phyloP scores from a whole-genome alignment of 2,888 invertebrate genomes.

The Spisula solida region DNA sequence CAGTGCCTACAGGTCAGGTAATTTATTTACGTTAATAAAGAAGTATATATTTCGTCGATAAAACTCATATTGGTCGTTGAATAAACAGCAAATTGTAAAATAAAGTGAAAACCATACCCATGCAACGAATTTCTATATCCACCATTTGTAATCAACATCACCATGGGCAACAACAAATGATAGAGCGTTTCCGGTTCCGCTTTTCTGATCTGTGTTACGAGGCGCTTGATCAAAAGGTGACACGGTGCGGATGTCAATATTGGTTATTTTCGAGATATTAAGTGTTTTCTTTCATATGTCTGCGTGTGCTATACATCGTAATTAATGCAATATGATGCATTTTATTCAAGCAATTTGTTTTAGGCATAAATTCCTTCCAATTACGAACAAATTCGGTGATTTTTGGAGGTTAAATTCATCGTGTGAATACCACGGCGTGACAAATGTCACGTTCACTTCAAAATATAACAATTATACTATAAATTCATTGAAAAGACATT shows the following conservation, averaged over 20 bases:
- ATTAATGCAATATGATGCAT: neutral
- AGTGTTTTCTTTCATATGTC: neutral
- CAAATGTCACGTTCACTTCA: neutral
- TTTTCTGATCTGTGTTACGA: slow-evolving; percentile 30
- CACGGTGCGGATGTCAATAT: neutral
- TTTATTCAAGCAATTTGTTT: neutral
- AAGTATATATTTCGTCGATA: neutral
- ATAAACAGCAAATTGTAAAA: neutral
- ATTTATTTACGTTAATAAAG: neutral
- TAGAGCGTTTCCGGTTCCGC: slow-evolving; percentile 48
- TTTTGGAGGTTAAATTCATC: neutral
- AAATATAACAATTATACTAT: neutral
- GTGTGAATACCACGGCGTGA: slow-evolving; percentile 10
- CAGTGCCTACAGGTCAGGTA: neutral
- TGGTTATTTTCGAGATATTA: neutral
- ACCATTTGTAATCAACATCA: slow-evolving; percentile 73
- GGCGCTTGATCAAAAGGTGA: neutral
- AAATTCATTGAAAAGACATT: neutral
- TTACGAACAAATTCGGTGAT: neutral
- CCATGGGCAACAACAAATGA: slow-evolving; percentile 53
- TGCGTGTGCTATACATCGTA: neutral
- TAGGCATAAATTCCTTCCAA: neutral
- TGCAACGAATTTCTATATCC: slow-evolving; percentile 51
- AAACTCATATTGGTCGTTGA: neutral
- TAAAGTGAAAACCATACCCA: slow-evolving; percentile 17